A percentile compares a stretch with the other conserved stretches of the same genome.
Evolutionary conservation across 1,140 invertebrate species (phyloP).

Genomic region (Tenebrio molitor): DNA sequence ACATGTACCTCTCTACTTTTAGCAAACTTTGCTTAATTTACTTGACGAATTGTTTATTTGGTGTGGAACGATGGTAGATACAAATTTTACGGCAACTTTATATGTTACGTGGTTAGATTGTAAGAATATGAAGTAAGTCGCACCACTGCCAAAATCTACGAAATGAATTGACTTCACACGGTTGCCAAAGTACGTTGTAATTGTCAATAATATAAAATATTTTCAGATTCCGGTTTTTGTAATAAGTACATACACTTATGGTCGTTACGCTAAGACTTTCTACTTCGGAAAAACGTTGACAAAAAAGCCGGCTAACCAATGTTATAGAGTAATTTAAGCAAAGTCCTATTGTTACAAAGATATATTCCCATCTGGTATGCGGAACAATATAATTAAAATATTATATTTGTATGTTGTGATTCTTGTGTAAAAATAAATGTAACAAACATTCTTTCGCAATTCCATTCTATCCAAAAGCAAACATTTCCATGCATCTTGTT

Average conservation of each 20-base stretch:
- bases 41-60: conserved; percentile 1
- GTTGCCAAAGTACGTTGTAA: conserved; percentile 24
- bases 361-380: conserved; percentile 66
- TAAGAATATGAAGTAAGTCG: conserved; percentile 2
- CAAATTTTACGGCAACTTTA: background rate
- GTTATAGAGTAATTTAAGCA: conserved; percentile 47
- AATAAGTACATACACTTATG: conserved; percentile 13
- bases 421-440: conserved; percentile 64
- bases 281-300: conserved; percentile 32
- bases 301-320: conserved; percentile 37
- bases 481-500: too few species aligned
- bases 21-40: conserved; percentile 36
- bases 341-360: conserved; percentile 49
- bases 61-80: background rate
- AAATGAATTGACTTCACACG: conserved; percentile 19
- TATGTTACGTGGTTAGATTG: background rate
- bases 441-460: conserved; percentile 18
- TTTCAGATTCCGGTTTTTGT: conserved; percentile 33
- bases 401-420: conserved; percentile 65
- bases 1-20: conserved; percentile 33
- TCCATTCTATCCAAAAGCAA: background rate
- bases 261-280: conserved; percentile 13
- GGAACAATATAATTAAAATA: conserved; percentile 64
- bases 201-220: conserved; percentile 13
- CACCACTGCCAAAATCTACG: conserved; percentile 18